Evolutionary conservation across 2,113 vertebrate genomes (phyloP).

Genomic region (Mesoclemmys tuberculata): DNA sequence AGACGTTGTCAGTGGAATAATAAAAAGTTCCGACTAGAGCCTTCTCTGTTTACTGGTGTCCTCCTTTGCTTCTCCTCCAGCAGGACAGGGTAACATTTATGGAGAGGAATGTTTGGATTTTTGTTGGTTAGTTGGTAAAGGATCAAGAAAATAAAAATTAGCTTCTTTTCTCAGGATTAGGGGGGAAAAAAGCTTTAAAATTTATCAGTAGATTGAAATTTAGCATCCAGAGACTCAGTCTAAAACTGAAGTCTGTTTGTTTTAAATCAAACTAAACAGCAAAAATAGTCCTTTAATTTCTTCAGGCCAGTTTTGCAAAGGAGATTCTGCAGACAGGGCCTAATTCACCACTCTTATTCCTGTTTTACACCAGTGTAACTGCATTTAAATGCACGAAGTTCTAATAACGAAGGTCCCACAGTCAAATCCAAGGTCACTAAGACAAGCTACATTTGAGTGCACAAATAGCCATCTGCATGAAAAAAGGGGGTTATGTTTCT

Average conservation of each 20-base stretch:
- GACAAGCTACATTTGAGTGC: neutral
- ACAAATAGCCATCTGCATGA: neutral
- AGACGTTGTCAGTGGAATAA: conserved; percentile 5
- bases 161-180: neutral
- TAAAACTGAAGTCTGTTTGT: too few relatives aligned
- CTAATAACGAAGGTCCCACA: neutral
- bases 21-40: neutral
- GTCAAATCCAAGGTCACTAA: neutral
- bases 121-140: neutral
- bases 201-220: neutral
- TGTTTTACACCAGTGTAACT: neutral
- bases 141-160: neutral
- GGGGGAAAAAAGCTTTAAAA: neutral
- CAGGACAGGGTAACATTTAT: neutral
- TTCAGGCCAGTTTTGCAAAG: neutral
- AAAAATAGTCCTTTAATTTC: neutral
- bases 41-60: neutral
- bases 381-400: neutral
- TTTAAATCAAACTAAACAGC: neutral
- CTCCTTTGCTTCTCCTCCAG: neutral
- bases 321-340: neutral
- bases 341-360: neutral
- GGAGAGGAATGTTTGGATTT: neutral
- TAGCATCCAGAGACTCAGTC: neutral
- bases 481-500: neutral